phyloP scores from a whole-genome alignment of 2,888 invertebrate genomes.

The Scaeva pyrastri region DNA sequence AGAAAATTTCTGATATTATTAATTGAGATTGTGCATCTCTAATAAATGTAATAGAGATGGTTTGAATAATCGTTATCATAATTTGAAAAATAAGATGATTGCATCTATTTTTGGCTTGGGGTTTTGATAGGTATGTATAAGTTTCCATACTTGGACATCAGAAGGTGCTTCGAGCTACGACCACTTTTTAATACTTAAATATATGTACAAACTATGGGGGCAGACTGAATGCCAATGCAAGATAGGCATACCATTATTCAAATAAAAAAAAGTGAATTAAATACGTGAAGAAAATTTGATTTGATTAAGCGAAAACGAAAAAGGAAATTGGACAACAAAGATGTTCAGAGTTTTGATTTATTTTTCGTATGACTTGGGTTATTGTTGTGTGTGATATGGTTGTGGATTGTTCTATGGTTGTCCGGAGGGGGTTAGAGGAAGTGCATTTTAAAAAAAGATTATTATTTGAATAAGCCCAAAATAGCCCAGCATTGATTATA shows the following conservation, averaged over 20 bases:
- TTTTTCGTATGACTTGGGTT: constrained; percentile 30
- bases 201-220: neutral
- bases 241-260: constrained; percentile 47
- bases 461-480: neutral
- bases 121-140: neutral
- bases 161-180: neutral
- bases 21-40: constrained; percentile 63
- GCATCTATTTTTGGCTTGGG: constrained; percentile 2
- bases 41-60: constrained; percentile 16
- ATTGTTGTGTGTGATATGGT: constrained; percentile 14
- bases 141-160: neutral
- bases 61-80: constrained; percentile 27
- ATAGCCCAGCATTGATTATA: neutral
- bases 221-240: neutral
- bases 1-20: constrained; percentile 59
- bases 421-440: constrained; percentile 16
- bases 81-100: constrained; percentile 11
- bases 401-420: neutral
- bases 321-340: constrained; percentile 48
- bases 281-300: constrained; percentile 42
- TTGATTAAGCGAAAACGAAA: constrained; percentile 45
- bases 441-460: constrained; percentile 14
- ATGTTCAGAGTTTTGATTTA: constrained; percentile 32
- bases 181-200: neutral
- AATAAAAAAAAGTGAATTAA: constrained; percentile 44